Evolutionary conservation across 1,140 invertebrate genomes (phyloP), one percentile per base, ranked within the genome.

Genomic region (Trachelipus rathkii): DNA sequence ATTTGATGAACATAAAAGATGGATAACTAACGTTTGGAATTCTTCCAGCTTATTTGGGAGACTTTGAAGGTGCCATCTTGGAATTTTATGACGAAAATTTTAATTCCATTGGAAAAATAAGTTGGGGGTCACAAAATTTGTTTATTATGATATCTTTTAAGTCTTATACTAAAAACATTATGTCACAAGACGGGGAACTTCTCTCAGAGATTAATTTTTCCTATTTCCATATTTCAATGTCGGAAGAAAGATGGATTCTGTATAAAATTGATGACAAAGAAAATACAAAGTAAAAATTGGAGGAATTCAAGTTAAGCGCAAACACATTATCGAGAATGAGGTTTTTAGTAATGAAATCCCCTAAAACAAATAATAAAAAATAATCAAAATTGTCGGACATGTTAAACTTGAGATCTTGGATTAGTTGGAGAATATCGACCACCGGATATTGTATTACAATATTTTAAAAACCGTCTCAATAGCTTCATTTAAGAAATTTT

Each of bases 41-140:
- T 60, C 50, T 60, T 60, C 50, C 50, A 60, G 50, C 50, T 60
- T 60, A 60, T 60, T 60, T 60, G 50, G 50, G 50, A 60, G 19
- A 19, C 11, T 60, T 60, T 60, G 11, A 15, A 13, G 50, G 50
- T 8, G 50, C 50, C 19, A 13, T 15, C 3, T 15, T 60, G 19
- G 11, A 60, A 60, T 60, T 60, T 60, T 60, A 15, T 60, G 50
- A 60, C 8, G 19, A 60, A 15, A 60, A 60, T 13, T 60, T 60
- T 19, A 15, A 60, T 15, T 15, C 11, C 4, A 60, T 60, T 60
- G 50, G 50, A 15, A 15, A 60, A 13, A 60, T 60, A 60, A 15
- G 4, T 15, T 15, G 11, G 11, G 50, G 11, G 8, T 15, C 1
- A 60, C 19, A 60, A 3, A 60, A 60, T 60, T 60, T 60, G 8